Percentiles rank a stretch among this genome's conserved stretches.
Evolutionary conservation across 2,888 invertebrate genomes (phyloP).

Genomic region (Drosophila formosana): DNA sequence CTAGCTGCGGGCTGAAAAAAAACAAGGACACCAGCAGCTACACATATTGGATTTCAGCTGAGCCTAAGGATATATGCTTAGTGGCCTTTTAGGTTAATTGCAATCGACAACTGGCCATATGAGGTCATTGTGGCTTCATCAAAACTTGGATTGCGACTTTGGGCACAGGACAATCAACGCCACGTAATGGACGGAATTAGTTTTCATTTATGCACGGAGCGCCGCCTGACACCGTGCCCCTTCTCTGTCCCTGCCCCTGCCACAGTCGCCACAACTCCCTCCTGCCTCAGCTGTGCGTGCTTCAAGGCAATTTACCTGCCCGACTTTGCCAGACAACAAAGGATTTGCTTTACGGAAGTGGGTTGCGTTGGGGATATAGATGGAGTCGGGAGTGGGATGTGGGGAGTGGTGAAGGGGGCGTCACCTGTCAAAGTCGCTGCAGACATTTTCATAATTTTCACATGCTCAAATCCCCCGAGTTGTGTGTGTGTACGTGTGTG

Average conservation of each 20-base stretch:
- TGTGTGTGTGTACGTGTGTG: conserved; percentile 18
- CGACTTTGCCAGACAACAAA: conserved; percentile 67
- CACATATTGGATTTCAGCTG: conserved; percentile 63
- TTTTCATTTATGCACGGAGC: conserved; percentile 55
- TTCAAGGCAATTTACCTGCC: conserved; percentile 57
- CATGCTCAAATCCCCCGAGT: conserved; percentile 57
- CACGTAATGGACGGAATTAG: conserved; percentile 57
- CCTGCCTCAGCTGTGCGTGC: conserved; percentile 64
- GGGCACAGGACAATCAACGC: conserved; percentile 43
- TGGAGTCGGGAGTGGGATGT: background rate
- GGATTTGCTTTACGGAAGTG: conserved; percentile 49
- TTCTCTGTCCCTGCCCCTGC: background rate
- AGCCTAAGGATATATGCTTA: conserved; percentile 14
- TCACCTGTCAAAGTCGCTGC: conserved; percentile 61
- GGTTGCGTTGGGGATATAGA: background rate
- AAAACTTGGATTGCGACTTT: conserved; percentile 23
- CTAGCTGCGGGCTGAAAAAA: conserved; percentile 26
- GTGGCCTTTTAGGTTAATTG: conserved; percentile 83
- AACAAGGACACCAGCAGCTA: conserved; percentile 1
- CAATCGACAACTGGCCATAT: conserved; percentile 51
- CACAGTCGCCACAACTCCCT: conserved; percentile 1
- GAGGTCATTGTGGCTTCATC: conserved; percentile 68
- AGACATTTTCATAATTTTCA: conserved; percentile 75
- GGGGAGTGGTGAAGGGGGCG: background rate
- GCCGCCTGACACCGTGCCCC: conserved; percentile 24